Percentiles rank a stretch among this genome's conserved stretches.
Evolutionary conservation across 2,113 vertebrate species (phyloP).

Genomic region (Eublepharis macularius): DNA sequence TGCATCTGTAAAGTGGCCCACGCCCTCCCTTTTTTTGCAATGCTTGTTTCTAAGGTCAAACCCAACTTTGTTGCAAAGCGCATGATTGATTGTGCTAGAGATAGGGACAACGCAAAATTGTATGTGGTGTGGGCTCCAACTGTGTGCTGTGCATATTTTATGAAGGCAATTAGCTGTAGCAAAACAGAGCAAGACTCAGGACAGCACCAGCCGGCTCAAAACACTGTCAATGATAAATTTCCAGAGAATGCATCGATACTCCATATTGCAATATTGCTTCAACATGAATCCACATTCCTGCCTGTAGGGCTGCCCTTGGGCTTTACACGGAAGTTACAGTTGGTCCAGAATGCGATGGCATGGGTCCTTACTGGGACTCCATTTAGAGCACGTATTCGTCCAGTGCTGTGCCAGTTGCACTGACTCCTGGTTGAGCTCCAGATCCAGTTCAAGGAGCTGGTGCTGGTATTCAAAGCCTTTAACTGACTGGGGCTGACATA

Average conservation of each 20-base stretch:
- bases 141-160: neutral
- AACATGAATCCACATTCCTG: neutral
- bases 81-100: no score
- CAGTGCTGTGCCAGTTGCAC: no score
- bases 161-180: constrained; percentile 3
- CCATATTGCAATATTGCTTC: neutral
- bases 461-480: no score
- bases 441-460: no score
- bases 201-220: neutral
- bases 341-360: no score
- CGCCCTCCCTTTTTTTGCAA: neutral
- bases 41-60: neutral
- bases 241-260: neutral
- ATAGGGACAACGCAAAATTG: neutral
- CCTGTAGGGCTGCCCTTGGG: no score
- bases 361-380: no score
- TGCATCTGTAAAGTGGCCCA: neutral
- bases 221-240: neutral
- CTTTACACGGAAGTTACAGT: no score
- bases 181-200: neutral
- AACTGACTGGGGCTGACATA: no score
- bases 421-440: no score
- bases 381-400: no score
- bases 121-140: neutral
- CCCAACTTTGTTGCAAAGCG: neutral